These are phyloP conservation scores for Falco columbarius DNA, from an alignment of 2,797 vertebrate genomes.

Conservation along the genomic window DNA sequence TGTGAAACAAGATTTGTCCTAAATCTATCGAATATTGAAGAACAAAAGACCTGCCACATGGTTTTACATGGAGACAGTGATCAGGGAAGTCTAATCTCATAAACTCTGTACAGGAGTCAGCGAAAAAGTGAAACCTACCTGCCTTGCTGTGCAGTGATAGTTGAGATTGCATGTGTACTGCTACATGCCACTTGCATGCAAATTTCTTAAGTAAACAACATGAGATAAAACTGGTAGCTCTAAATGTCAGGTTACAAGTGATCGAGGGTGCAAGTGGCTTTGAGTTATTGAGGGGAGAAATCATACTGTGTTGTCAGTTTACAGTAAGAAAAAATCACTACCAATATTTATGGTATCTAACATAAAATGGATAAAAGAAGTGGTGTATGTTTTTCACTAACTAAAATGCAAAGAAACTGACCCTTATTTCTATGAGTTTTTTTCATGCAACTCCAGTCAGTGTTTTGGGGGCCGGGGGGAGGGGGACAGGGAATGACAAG, in stretches of 20 bases:
- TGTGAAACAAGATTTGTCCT: background rate
- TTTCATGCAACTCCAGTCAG: background rate
- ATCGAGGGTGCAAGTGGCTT: background rate
- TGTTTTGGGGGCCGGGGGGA: too few species aligned
- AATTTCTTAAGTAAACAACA: background rate
- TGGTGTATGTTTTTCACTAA: background rate
- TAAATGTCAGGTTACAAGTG: accelerated
- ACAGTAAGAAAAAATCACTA: background rate
- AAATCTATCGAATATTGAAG: too few species aligned
- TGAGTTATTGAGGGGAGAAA: background rate
- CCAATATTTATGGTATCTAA: too few species aligned
- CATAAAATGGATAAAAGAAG: background rate
- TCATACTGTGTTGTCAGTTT: background rate
- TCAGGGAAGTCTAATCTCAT: background rate
- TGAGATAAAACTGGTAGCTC: background rate
- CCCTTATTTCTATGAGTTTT: accelerated
- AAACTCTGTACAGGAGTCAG: background rate
- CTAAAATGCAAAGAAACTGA: background rate
- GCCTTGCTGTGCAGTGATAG: accelerated
- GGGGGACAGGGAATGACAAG: too few species aligned
- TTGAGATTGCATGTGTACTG: accelerated
- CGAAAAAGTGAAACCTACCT: too few species aligned
- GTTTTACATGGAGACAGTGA: background rate
- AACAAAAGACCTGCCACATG: background rate
- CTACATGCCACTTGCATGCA: accelerated